Evolutionary conservation across 2,888 invertebrate genomes (phyloP).

Genomic region (Tinea trinotella): DNA sequence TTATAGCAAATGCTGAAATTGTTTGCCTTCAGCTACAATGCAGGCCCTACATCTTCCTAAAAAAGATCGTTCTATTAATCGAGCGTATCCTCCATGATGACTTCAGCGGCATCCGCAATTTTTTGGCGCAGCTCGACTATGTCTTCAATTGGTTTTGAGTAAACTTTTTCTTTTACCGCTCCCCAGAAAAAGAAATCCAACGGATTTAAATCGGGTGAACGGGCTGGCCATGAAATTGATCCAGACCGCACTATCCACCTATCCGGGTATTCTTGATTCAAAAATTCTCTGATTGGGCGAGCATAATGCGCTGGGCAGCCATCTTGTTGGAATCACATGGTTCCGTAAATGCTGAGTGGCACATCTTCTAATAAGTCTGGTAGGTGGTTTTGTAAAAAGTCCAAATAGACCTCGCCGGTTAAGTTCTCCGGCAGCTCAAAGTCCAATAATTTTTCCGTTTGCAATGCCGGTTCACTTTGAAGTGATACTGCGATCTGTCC

Average conservation of each 20-base stretch:
- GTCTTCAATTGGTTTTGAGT: constrained; percentile 13
- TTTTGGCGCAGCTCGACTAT: constrained; percentile 9
- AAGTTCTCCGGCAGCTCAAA: constrained; percentile 21
- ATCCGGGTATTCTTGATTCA: too few species aligned
- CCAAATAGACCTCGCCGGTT: constrained; percentile 9
- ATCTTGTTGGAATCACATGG: too few species aligned
- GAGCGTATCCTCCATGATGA: constrained; percentile 1
- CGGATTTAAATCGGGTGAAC: not conserved
- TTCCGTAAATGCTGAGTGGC: constrained; percentile 21
- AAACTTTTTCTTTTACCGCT: constrained; percentile 23
- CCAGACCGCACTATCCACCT: too few species aligned
- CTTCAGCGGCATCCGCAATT: constrained; percentile 5
- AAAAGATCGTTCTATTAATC: constrained; percentile 2
- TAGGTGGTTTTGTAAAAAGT: constrained; percentile 23
- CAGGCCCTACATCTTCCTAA: constrained; percentile 5
- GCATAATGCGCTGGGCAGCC: too few species aligned
- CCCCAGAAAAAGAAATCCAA: too few species aligned
- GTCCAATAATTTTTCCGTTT: constrained; percentile 24
- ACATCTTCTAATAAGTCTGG: constrained; percentile 24
- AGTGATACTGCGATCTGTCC: constrained; percentile 21
- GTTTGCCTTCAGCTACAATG: constrained; percentile 6
- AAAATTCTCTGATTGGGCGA: too few species aligned
- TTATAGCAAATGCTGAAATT: constrained; percentile 11
- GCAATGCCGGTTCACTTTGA: constrained; percentile 26
- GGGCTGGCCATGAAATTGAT: constrained; percentile 21